Percentiles rank a stretch among this genome's conserved stretches.
These are phyloP conservation scores for Clunio marinus DNA, from an alignment of 2,888 invertebrate genomes.

Conservation along the genomic window DNA sequence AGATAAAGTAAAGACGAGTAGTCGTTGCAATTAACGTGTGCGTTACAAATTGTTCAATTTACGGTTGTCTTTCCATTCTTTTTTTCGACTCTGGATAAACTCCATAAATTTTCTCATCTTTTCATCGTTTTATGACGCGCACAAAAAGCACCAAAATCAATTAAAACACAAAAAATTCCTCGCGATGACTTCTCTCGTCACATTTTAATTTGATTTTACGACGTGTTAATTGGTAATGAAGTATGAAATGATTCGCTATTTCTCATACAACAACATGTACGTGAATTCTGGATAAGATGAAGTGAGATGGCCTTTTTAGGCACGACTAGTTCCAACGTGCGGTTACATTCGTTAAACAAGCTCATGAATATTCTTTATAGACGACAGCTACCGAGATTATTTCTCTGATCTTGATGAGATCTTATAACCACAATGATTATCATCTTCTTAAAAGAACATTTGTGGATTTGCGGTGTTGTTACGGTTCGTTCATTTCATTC, in stretches of 20 bases:
- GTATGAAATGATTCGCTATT: neutral
- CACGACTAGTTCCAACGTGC: neutral
- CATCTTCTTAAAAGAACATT: neutral
- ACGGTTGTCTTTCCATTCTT: neutral
- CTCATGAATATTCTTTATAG: neutral
- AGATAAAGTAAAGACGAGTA: neutral
- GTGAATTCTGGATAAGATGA: no score
- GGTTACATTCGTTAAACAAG: neutral
- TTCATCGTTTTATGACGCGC: no score
- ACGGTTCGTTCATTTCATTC: neutral
- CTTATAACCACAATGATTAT: neutral
- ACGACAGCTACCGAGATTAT: neutral
- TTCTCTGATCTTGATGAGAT: conserved; percentile 5
- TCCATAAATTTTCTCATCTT: neutral
- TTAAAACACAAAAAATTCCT: no score
- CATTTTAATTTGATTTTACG: neutral
- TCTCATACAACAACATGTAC: no score
- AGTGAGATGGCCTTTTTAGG: neutral
- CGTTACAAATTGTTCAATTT: conserved; percentile 30
- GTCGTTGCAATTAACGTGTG: conserved; percentile 23
- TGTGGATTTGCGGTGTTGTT: neutral
- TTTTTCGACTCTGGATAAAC: neutral
- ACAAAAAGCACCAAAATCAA: neutral
- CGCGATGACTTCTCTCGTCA: neutral
- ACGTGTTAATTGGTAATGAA: conserved; percentile 15